These are phyloP conservation scores for Drosophila cardini DNA, from an alignment of 1,140 invertebrate species.

Conservation along the genomic window DNA sequence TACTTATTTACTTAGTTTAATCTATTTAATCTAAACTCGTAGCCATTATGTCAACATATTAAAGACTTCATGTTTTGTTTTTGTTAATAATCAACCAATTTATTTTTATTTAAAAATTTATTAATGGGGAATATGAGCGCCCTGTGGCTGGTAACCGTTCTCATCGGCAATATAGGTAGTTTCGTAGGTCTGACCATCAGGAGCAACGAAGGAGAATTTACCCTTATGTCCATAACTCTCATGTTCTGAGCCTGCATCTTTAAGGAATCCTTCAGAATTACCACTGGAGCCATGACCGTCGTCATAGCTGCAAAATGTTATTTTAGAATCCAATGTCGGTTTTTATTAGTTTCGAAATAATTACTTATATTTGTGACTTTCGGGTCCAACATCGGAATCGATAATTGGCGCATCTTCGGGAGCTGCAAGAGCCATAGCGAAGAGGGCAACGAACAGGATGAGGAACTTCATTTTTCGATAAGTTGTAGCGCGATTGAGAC, in stretches of 20 bases:
- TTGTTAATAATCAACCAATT: constrained; percentile 7
- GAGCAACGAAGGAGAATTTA: constrained; percentile 43
- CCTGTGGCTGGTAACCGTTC: constrained; percentile 89
- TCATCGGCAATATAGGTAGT: constrained; percentile 71
- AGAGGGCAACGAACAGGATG: constrained; percentile 40
- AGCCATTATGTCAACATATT: no score
- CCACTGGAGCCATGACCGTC: constrained; percentile 88
- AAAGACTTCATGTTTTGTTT: background rate
- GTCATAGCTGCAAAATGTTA: constrained; percentile 85
- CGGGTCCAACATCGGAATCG: constrained; percentile 78
- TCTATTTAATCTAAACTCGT: no score
- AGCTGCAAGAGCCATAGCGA: constrained; percentile 36
- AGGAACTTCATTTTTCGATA: constrained; percentile 62
- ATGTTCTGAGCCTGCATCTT: constrained; percentile 40
- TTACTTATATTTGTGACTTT: constrained; percentile 4
- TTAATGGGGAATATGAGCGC: constrained; percentile 86
- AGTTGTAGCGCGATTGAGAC: constrained; percentile 3
- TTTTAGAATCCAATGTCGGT: background rate
- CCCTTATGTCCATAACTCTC: constrained; percentile 61
- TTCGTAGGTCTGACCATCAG: constrained; percentile 55
- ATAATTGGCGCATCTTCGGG: background rate
- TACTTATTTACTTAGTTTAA: no score
- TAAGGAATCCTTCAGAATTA: constrained; percentile 56
- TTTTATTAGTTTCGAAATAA: background rate
- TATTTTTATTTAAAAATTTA: constrained; percentile 39